Percentiles rank a stretch among this genome's conserved stretches.
Conservation (phyloP, 2,113 vertebrate genomes). For the Amphiprion percula region DNA sequence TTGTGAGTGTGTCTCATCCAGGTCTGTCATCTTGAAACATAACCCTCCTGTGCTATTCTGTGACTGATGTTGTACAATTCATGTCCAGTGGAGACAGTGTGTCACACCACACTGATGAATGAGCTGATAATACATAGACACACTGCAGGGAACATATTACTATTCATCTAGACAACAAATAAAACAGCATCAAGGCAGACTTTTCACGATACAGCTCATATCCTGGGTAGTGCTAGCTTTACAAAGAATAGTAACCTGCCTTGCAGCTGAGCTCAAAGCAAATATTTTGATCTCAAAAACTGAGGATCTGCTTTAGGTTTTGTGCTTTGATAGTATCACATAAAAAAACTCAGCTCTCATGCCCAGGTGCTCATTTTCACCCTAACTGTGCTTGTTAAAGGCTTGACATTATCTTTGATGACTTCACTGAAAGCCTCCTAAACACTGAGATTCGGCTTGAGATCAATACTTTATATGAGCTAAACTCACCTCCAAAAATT, state of each 20-base stretch:
- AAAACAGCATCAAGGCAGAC: neutral
- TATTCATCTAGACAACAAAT: neutral
- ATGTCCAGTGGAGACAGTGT: neutral
- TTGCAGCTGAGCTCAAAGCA: neutral
- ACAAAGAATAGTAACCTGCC: neutral
- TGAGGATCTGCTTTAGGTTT: neutral
- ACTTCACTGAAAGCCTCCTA: neutral
- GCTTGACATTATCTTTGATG: neutral
- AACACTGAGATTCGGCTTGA: neutral
- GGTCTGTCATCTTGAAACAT: slow-evolving; percentile 34
- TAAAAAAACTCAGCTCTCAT: neutral
- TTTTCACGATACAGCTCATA: neutral
- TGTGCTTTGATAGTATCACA: neutral
- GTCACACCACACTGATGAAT: neutral
- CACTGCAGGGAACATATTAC: no score
- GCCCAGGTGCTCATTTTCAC: neutral
- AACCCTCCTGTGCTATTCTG: neutral
- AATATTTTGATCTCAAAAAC: neutral
- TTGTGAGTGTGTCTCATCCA: slow-evolving; percentile 21
- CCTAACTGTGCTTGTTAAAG: neutral
- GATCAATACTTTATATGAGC: neutral
- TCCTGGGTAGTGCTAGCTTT: neutral
- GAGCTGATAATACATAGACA: neutral
- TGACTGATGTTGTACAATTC: neutral
- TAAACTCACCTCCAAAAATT: neutral